A percentile compares a stretch with the other conserved stretches of the same genome.
These are phyloP conservation scores for Coregonus ussuriensis DNA, from an alignment of 2,797 vertebrate genomes.

Conservation along the genomic window DNA sequence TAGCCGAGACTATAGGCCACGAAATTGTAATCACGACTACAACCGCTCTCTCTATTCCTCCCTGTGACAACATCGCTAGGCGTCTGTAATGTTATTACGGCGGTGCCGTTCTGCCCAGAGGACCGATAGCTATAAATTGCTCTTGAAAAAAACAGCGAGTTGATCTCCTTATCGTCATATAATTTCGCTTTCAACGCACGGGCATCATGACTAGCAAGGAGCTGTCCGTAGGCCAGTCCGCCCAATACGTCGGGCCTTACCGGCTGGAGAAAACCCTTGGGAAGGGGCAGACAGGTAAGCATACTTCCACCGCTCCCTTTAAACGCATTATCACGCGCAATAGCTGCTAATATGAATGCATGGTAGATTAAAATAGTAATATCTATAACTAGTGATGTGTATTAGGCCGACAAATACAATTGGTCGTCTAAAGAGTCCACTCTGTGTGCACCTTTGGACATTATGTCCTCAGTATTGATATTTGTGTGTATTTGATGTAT, in stretches of 20 bases:
- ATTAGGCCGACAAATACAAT: background rate
- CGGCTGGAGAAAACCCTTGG: constrained; percentile 93
- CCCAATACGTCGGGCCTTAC: constrained; percentile 92
- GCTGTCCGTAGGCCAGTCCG: constrained; percentile 77
- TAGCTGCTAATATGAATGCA: background rate
- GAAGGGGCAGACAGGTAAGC: constrained; percentile 92
- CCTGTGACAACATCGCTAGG: constrained; percentile 18
- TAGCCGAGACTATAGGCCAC: constrained; percentile 47
- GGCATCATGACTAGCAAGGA: constrained; percentile 83
- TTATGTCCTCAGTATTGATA: background rate
- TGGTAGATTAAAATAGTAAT: background rate
- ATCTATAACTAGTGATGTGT: background rate
- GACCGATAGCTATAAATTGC: constrained; percentile 50
- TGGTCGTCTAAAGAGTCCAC: background rate
- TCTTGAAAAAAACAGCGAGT: constrained; percentile 51
- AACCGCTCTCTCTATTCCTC: constrained; percentile 26
- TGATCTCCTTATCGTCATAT: constrained; percentile 39
- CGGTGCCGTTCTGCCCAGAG: constrained; percentile 53
- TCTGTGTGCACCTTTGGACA: background rate
- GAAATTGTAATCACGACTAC: constrained; percentile 62
- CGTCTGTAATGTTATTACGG: constrained; percentile 66
- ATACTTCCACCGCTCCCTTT: background rate
- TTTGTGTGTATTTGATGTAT: background rate
- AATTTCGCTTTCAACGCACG: constrained; percentile 17
- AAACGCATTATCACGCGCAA: background rate